These are phyloP conservation scores for Watsonalla binaria DNA, from an alignment of 2,888 invertebrate genomes.

Conservation along the genomic window DNA sequence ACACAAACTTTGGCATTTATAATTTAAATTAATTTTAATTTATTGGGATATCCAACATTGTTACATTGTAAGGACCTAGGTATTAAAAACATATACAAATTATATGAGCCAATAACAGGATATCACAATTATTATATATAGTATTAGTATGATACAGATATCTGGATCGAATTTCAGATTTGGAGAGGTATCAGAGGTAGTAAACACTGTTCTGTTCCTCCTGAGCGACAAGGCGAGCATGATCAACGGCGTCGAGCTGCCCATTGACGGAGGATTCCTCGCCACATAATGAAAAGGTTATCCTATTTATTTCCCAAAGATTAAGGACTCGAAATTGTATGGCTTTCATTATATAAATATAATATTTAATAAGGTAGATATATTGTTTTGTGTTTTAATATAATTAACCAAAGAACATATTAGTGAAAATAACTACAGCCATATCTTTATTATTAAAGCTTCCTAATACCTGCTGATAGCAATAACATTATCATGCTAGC, in stretches of 20 bases:
- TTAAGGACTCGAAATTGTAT: not conserved
- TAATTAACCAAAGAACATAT: slow-evolving; percentile 2
- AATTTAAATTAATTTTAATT: too few species aligned
- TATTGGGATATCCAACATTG: too few species aligned
- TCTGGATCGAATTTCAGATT: slow-evolving; percentile 59
- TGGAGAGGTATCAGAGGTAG: slow-evolving; percentile 90
- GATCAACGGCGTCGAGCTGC: slow-evolving; percentile 87
- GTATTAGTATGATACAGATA: not conserved
- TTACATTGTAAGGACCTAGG: too few species aligned
- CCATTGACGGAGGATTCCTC: slow-evolving; percentile 89
- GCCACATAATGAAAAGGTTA: slow-evolving; percentile 54
- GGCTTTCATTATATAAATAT: not conserved
- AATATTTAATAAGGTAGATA: not conserved
- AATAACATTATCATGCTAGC: not conserved
- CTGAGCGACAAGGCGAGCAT: slow-evolving; percentile 87
- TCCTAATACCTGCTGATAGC: not conserved
- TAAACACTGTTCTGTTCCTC: slow-evolving; percentile 87
- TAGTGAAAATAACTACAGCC: not conserved
- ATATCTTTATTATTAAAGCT: not conserved
- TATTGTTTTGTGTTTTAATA: not conserved
- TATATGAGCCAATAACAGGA: too few species aligned
- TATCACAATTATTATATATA: too few species aligned
- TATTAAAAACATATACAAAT: too few species aligned
- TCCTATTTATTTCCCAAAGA: not conserved
- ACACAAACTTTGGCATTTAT: slow-evolving; percentile 1